Base-by-base conservation (phyloP, 2,888 invertebrate genomes). In the Drosophila conformis region DNA sequence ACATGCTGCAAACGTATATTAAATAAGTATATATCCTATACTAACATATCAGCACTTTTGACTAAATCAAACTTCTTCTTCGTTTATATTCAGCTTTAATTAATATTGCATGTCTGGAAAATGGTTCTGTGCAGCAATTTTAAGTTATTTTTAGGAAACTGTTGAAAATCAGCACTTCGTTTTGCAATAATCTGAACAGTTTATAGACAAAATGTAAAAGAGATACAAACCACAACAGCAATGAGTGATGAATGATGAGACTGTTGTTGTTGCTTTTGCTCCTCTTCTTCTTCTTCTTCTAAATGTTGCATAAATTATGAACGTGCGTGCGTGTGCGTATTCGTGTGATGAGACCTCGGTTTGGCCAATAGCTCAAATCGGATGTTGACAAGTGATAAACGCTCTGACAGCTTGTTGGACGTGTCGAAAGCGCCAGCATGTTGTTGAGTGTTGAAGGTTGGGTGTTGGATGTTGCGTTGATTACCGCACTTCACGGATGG, bases 331-430 rank as follows among this genome's bases (percentile, higher is more conserved):
- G 66, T 46, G 49, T 25, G 48, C 21, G 10, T 27, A 33, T 6
- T 33, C 48, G 67, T 70, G 70, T 60, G 71, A 76, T 76, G 65
- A 51, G 60, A 67, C 73, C 66, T 64, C 71, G 63, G 48, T 57
- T 59, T 62, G 63, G 65, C 54, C 78, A 69, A 77, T 80, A 72
- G 78, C 78, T 80, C 80, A 80, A 80, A 76, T 76, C 72, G 73
- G 72, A 70, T 78, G 78, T 79, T 79, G 61, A 72, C 76, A 62
- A 68, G 81, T 82, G 81, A 82, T 82, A 82, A 82, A 81, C 82
- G 79, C 60, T 76, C 73, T 78, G 82, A 79, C 82, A 82, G 74
- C 59, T 79, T 76, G 82, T 79, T 76, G 71, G 73, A 80, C 78
- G 81, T 69, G 78, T 71, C 64, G 71, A 73, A 69, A 73, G 70